A percentile compares a stretch with the other conserved stretches of the same genome.
phyloP scores from a whole-genome alignment of 1,140 invertebrate genomes.

The Orchestia grillus region DNA sequence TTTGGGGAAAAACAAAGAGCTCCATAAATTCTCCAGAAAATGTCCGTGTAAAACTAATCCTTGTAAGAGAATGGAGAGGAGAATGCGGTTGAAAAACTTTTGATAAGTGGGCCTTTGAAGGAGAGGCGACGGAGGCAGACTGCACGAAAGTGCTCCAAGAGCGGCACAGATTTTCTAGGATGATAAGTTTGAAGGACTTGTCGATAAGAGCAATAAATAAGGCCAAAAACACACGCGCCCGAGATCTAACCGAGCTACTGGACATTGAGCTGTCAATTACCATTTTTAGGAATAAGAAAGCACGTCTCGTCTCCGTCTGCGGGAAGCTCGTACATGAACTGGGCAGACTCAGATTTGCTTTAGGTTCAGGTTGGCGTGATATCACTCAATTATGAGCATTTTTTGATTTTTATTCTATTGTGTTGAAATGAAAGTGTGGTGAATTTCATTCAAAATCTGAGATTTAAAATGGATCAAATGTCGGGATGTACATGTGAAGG shows the following conservation, averaged over 20 bases:
- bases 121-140: not conserved
- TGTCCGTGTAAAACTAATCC: constrained; percentile 49
- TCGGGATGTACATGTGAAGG: not conserved
- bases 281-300: not conserved
- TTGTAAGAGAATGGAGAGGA: constrained; percentile 44
- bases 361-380: not conserved
- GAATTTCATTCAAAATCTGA: too few species aligned
- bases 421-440: not conserved
- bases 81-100: constrained; percentile 44
- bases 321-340: not conserved
- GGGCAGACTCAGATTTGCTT: not conserved
- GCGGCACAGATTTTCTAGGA: constrained; percentile 36
- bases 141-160: constrained; percentile 30
- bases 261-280: constrained; percentile 30
- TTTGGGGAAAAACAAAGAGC: constrained; percentile 44
- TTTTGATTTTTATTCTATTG: not conserved
- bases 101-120: constrained; percentile 48
- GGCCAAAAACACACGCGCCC: not conserved
- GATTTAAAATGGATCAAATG: not conserved
- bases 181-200: constrained; percentile 46
- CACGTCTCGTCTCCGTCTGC: not conserved
- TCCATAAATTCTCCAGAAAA: constrained; percentile 39
- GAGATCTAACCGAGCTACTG: not conserved
- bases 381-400: not conserved
- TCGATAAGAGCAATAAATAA: constrained; percentile 46